These are phyloP conservation scores for Nephrotoma appendiculata DNA, from an alignment of 2,888 invertebrate genomes.

Conservation along the genomic window DNA sequence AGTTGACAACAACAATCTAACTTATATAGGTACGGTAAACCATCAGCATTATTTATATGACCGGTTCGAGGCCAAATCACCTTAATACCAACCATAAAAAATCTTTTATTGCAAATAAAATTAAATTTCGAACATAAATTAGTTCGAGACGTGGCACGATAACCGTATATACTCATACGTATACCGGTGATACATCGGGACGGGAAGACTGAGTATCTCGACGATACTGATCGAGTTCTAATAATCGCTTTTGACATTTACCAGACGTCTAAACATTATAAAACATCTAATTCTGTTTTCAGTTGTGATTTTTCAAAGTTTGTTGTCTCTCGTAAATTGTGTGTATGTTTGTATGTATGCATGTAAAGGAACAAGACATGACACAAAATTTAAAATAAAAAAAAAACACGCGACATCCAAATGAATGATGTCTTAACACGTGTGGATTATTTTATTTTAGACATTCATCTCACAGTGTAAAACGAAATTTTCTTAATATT, in stretches of 20 bases:
- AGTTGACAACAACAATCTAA: background rate
- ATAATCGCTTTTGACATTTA: background rate
- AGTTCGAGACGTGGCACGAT: background rate
- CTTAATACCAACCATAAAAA: background rate
- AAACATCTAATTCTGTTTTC: background rate
- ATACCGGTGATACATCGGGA: background rate
- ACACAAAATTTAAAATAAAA: background rate
- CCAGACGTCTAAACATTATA: background rate
- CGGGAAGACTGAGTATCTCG: background rate
- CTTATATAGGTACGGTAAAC: background rate
- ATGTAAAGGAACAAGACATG: background rate
- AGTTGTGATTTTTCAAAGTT: background rate
- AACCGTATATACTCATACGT: background rate
- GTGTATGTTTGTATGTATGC: background rate
- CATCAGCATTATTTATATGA: background rate
- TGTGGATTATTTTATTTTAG: background rate
- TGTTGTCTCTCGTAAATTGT: background rate
- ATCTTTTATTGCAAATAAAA: background rate
- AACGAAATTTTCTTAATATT: background rate
- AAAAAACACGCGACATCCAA: background rate
- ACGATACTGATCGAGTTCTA: background rate
- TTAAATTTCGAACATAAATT: background rate
- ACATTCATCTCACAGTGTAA: background rate
- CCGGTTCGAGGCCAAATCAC: background rate
- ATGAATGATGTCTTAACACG: background rate